Conservation (phyloP, 2,888 invertebrate genomes). For the Diadegma fenestrale region DNA sequence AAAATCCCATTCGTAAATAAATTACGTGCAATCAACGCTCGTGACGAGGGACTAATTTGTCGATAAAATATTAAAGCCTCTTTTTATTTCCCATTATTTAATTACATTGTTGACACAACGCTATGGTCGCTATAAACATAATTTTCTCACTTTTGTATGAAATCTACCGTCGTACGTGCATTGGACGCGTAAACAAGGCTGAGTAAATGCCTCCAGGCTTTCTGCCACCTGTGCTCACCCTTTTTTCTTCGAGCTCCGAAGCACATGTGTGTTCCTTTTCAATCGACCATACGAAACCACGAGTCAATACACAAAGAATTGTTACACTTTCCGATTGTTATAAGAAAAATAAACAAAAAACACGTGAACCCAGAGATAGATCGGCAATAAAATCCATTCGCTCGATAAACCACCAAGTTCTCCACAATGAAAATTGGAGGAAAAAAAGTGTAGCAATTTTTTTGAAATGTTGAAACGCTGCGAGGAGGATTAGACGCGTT, state of each 20-base stretch:
- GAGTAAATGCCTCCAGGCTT: slow-evolving; percentile 69
- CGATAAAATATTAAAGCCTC: not conserved
- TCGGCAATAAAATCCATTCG: not conserved
- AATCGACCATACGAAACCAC: slow-evolving; percentile 11
- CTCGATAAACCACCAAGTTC: not conserved
- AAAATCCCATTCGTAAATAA: not conserved
- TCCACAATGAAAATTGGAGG: too few species aligned
- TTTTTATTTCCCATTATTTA: not conserved
- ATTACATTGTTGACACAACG: not conserved
- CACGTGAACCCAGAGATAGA: not conserved
- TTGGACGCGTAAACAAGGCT: slow-evolving; percentile 45
- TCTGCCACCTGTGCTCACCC: slow-evolving; percentile 61
- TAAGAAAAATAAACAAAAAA: not conserved
- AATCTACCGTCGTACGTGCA: slow-evolving; percentile 42
- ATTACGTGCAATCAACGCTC: not conserved
- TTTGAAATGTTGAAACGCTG: too few species aligned
- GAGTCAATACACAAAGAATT: not conserved
- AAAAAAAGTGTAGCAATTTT: too few species aligned
- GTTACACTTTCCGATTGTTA: not conserved
- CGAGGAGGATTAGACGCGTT: not conserved
- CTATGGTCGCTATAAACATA: slow-evolving; percentile 14
- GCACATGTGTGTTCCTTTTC: slow-evolving; percentile 29
- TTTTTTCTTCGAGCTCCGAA: slow-evolving; percentile 21
- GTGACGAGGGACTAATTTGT: not conserved
- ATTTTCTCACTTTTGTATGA: slow-evolving; percentile 5